Evolutionary conservation across 1,140 invertebrate species (phyloP), one percentile per base, ranked within the genome.

Genomic region (Leptoteleia sp.): DNA sequence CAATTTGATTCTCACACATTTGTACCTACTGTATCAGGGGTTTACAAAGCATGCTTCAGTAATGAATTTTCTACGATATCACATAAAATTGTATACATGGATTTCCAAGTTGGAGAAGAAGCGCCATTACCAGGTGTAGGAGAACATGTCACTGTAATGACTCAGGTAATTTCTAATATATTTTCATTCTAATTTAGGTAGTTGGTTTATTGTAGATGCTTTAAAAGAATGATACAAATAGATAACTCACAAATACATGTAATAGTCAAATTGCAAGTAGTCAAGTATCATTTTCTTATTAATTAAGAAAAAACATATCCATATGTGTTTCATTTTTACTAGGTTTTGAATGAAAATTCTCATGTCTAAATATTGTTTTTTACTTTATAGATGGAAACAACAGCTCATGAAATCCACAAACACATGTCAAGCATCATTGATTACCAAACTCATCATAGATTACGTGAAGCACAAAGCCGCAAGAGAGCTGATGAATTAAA

Each of bases 61-160:
- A 99, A 99, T 91, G 98, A 99, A 89, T 99, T 99, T 88, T 99
- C 98, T 35, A 99, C 98, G 31, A 99, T 99, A 90, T 98, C 97
- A n/a, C 98, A 99, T 84, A 99, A 99, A 91, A 92, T 99, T 65
- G 96, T 99, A 7, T 99, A 99, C 88, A 96, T 99, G 94, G 98
- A 99, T 88, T 96, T 99, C 80, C 96, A 98, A 93, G 95, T 98
- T 25, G 97, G 97, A 1, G 96, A 98, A 22, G 97, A 99, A 88
- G 89, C 92, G 42, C 93, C 95, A 0, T 89, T 99, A 31, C 96
- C 96, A 7, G 95, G 95, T 25, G 87, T 97, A 72, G 94, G 93
- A 29, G 96, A 98, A 82, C 96, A 98, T 88, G 93, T 94, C 1
- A 98, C 97, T 55, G 97, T 97, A 13, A 94, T 99, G 91, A 99